These are phyloP conservation scores for Coleophora flavipennella DNA, from an alignment of 2,888 invertebrate genomes.

Conservation along the genomic window DNA sequence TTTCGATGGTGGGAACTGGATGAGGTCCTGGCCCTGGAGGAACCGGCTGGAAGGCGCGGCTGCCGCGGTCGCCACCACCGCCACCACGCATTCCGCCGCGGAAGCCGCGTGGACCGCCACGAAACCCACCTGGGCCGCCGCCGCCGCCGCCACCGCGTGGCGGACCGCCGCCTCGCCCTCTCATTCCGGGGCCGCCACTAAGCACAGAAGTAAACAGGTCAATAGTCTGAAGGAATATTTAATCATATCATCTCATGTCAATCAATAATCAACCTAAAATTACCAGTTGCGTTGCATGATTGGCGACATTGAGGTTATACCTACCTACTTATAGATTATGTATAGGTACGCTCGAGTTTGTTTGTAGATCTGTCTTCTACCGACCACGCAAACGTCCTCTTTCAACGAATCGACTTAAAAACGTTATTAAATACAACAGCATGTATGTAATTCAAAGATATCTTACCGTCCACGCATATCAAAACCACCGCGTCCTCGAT, in stretches of 20 bases:
- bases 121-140: constrained; percentile 34
- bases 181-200: constrained; percentile 55
- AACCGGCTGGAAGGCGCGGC: constrained; percentile 53
- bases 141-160: constrained; percentile 36
- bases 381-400: no score
- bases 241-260: no score
- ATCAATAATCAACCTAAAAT: no score
- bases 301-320: no score
- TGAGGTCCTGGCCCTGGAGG: constrained; percentile 65
- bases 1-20: constrained; percentile 63
- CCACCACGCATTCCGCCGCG: constrained; percentile 61
- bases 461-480: constrained; percentile 64
- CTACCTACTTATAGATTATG: no score
- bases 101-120: constrained; percentile 57
- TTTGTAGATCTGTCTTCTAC: no score
- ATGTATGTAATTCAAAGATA: neutral
- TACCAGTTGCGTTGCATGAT: no score
- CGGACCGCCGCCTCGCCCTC: constrained; percentile 49
- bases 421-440: no score
- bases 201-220: constrained; percentile 1
- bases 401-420: no score
- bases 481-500: constrained; percentile 55
- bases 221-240: no score
- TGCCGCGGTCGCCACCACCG: constrained; percentile 56
- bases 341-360: no score